Evolutionary conservation across 2,113 vertebrate genomes (phyloP), one percentile per base, ranked within the genome.

Genomic region (Calidris pugnax): DNA sequence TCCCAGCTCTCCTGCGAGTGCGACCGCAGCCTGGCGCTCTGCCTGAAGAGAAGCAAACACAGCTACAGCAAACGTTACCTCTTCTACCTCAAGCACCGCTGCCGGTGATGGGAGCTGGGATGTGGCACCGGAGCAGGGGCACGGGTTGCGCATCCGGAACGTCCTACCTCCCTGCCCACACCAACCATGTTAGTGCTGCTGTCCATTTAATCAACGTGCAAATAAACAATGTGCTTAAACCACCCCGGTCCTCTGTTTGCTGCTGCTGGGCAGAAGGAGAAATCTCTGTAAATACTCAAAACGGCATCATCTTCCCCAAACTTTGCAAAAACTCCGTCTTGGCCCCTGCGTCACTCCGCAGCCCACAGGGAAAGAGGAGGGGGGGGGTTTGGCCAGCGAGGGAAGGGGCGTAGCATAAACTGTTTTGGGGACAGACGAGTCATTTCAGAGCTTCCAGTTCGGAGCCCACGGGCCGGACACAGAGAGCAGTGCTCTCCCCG

Each of bases 21-120:
- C 2, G 98, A 98, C 94, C 97, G 94, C 90, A 91, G 60, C 50
- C 8, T 98, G 72, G 96, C 74, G 2, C 67, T 93, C 30, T 98
- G 98, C 95, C 89, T 98, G 74, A 79, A 63, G 84, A 28, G 2
- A 3, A 90, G 33, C 78, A 1, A n/a, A 9, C 0, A 33, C 15
- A 96, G 67, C 86, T 98, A 98, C 96, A 23, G 21, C 3, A 74
- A 15, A 26, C 13, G 0, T 3, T 81, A 83, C 74, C 62, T 3
- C 9, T n/a, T 62, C 51, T 79, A 89, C 56, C 20, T 7, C 84
- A 69, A 53, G 1, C 0, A 0, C 3, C 0, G 0, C 21, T 98
- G 98, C 84, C 0, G 4, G 2, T 11, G 6, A 64, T 6, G 79
- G 10, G 8, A 51, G n/a, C 35, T 0, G 16, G 41, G 35, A 16